These are phyloP conservation scores for Zygothrica quintamaculata DNA, from an alignment of 2,888 invertebrate genomes.

Conservation along the genomic window DNA sequence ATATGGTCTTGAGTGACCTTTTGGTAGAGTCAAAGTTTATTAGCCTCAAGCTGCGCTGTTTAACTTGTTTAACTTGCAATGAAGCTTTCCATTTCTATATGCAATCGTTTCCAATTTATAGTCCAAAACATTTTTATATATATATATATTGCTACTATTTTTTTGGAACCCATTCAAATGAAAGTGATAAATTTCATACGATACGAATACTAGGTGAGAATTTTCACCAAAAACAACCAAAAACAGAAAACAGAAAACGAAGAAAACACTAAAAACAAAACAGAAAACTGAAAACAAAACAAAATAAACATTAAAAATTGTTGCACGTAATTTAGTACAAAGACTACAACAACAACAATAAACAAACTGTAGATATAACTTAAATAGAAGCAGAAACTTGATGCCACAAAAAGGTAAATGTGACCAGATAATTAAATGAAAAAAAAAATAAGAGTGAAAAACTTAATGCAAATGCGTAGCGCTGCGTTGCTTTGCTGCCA, in stretches of 20 bases:
- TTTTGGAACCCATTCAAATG: slow-evolving; percentile 70
- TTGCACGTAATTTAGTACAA: slow-evolving; percentile 73
- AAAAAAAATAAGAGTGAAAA: slow-evolving; percentile 58
- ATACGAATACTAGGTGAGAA: slow-evolving; percentile 62
- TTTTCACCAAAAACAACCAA: slow-evolving; percentile 55
- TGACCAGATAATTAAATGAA: slow-evolving; percentile 49
- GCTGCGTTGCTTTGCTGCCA: slow-evolving; percentile 24
- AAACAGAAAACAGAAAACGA: slow-evolving; percentile 27
- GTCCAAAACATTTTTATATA: slow-evolving; percentile 17
- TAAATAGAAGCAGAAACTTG: slow-evolving; percentile 18
- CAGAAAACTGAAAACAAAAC: slow-evolving; percentile 23
- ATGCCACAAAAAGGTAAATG: slow-evolving; percentile 56
- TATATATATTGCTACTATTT: slow-evolving; percentile 16
- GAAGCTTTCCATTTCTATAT: slow-evolving; percentile 40
- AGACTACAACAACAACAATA: slow-evolving; percentile 6
- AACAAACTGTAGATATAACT: slow-evolving; percentile 39
- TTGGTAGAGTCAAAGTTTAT: slow-evolving; percentile 3
- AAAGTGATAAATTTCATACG: slow-evolving; percentile 67
- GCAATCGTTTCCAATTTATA: slow-evolving; percentile 43
- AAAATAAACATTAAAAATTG: slow-evolving; percentile 62
- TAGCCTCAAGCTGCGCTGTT: slow-evolving; percentile 4
- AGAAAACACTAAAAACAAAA: slow-evolving; percentile 35
- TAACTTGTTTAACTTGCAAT: neutral
- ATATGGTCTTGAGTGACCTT: too few species aligned
- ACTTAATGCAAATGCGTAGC: slow-evolving; percentile 65